Percentiles rank a stretch among this genome's conserved stretches.
Conservation (phyloP, 2,797 vertebrate species). For the Gymnocypris eckloni region DNA sequence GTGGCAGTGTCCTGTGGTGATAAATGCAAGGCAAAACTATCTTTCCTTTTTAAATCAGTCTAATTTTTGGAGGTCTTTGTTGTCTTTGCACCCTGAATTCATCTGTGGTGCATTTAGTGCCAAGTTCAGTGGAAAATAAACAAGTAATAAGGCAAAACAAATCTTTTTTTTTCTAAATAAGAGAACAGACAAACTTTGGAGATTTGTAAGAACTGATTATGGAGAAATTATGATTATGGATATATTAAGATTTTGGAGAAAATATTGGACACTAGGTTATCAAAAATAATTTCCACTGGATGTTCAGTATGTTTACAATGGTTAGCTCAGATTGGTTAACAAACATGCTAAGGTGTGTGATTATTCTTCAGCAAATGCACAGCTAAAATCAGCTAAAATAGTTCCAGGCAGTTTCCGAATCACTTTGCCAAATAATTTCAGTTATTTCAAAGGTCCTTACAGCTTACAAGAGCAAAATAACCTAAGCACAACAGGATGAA, state of each 20-base stretch:
- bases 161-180: slow-evolving; percentile 36
- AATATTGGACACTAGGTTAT: background rate
- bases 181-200: slow-evolving; percentile 2
- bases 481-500: no score
- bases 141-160: background rate
- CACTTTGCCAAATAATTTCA: no score
- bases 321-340: no score
- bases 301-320: background rate
- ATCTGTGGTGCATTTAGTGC: background rate
- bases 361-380: no score
- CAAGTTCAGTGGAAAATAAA: slow-evolving; percentile 6
- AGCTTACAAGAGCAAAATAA: no score
- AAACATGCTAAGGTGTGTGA: no score
- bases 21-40: background rate
- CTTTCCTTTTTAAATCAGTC: background rate
- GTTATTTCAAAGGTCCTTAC: no score
- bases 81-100: background rate
- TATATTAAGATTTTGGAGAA: no score
- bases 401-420: no score
- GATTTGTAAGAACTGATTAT: background rate
- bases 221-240: no score
- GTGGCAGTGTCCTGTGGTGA: background rate
- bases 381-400: no score
- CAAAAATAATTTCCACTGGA: background rate
- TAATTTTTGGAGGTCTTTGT: background rate